These are phyloP conservation scores for Centroberyx gerrardi DNA, from an alignment of 2,797 vertebrate species.

Conservation along the genomic window DNA sequence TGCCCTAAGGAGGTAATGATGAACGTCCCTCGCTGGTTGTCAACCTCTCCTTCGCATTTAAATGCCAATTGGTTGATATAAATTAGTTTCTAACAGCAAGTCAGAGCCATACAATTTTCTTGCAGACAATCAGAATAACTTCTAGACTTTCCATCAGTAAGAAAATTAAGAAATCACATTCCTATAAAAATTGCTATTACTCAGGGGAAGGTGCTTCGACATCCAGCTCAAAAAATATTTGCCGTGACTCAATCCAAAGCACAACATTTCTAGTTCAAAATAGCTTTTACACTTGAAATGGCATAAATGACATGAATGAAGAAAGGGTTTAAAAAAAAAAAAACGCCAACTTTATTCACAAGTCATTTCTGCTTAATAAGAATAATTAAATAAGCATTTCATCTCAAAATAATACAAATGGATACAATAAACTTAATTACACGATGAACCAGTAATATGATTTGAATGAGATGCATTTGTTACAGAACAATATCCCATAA, in stretches of 20 bases:
- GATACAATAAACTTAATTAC: constrained; percentile 64
- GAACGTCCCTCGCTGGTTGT: constrained; percentile 15
- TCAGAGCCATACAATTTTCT: not conserved
- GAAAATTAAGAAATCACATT: constrained; percentile 8
- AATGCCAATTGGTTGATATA: constrained; percentile 30
- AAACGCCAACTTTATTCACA: constrained; percentile 66
- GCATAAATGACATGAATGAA: constrained; percentile 65
- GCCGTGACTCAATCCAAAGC: constrained; percentile 32
- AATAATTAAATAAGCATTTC: constrained; percentile 77
- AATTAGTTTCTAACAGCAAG: constrained; percentile 26
- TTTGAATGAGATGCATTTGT: constrained; percentile 27
- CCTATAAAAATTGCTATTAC: constrained; percentile 29
- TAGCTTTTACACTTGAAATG: constrained; percentile 45
- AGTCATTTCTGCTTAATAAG: constrained; percentile 64
- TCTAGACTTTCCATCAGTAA: constrained; percentile 27
- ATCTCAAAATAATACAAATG: constrained; percentile 57
- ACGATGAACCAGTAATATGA: constrained; percentile 37
- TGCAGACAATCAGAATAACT: constrained; percentile 20
- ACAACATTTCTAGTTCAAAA: constrained; percentile 31
- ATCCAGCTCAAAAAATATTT: constrained; percentile 45
- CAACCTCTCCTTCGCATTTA: constrained; percentile 30
- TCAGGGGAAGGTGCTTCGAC: constrained; percentile 38
- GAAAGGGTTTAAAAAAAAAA: constrained; percentile 36
- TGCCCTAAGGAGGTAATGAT: constrained; percentile 10
- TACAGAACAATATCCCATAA: constrained; percentile 10